Base-by-base conservation (phyloP, 2,888 invertebrate genomes). In the Archips crataeganus region DNA sequence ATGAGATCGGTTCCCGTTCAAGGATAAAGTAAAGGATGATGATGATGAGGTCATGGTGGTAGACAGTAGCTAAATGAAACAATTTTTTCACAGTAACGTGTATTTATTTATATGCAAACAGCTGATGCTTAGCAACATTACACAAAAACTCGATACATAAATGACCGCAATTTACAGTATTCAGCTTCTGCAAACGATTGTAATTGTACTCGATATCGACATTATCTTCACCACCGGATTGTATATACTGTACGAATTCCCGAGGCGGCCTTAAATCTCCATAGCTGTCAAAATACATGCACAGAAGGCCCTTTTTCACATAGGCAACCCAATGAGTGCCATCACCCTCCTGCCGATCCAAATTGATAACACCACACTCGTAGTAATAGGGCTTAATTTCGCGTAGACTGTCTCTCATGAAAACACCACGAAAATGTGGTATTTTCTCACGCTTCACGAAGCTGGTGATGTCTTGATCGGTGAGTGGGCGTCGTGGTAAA, bases 251-350 rank as follows among this genome's bases (percentile, higher is more conserved):
- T 3, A 71, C 1, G 59, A 71, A 71, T 36, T 71, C 71, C 0
- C 1, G 23, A n/a, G 71, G 65, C 0, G 71, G 71, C 32, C 71
- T 59, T 60, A 71, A 60, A 13, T 71, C 71, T 5, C 71, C 71
- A 11, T 32, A 71, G 10, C 71, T 71, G 2, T 65, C 65, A 39
- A 71, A 71, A 11, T 65, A 71, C 13, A 71, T 9, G 13, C 71
- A 71, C 39, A 59, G 36, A 49, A 11, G n/a, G 0, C 71, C 71
- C 49, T 65, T 65, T n/a, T 65, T 71, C 0, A n/a, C 64, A 8
- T 71, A 71, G 0, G 71, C 71, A 23, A 36, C 36, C 71, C 71
- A 71, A 39, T 71, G 65, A 0, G 71, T 71, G 2, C 71, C 64
- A 0, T 57, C 59, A 0, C 64, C 70, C 3, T 59, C n/a, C 5